Evolutionary conservation across 2,888 invertebrate species (phyloP).

Genomic region (Cylindroiulus punctatus): DNA sequence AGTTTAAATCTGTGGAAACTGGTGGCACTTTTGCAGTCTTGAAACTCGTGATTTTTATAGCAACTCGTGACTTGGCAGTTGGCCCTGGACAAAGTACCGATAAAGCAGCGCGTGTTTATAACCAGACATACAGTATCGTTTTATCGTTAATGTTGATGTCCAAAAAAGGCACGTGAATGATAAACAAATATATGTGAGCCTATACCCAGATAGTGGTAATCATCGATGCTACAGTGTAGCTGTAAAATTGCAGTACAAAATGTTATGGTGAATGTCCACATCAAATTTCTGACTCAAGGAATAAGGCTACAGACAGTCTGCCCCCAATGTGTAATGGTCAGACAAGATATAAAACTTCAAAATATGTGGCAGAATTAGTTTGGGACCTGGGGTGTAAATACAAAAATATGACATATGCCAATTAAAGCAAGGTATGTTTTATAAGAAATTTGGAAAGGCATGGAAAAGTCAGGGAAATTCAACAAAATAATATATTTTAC

Average conservation of each 20-base stretch:
- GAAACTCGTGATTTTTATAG: constrained; percentile 46
- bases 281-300: too few relatives aligned
- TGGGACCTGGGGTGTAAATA: too few relatives aligned
- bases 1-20: background rate
- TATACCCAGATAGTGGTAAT: background rate
- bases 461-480: too few relatives aligned
- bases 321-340: background rate
- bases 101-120: constrained; percentile 34
- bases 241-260: background rate
- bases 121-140: constrained; percentile 1
- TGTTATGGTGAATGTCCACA: background rate
- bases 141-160: background rate
- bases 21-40: constrained; percentile 20
- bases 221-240: background rate
- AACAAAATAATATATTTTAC: too few relatives aligned
- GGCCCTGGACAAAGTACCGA: constrained; percentile 47
- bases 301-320: background rate
- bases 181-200: background rate
- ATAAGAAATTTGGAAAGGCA: too few relatives aligned
- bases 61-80: constrained; percentile 52
- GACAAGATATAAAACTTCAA: background rate
- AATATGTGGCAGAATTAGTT: too few relatives aligned
- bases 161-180: background rate
- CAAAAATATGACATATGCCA: too few relatives aligned
- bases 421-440: too few relatives aligned